These are phyloP conservation scores for Galeopsomyia nigrocyanea DNA, from an alignment of 2,888 invertebrate species.

Conservation along the genomic window DNA sequence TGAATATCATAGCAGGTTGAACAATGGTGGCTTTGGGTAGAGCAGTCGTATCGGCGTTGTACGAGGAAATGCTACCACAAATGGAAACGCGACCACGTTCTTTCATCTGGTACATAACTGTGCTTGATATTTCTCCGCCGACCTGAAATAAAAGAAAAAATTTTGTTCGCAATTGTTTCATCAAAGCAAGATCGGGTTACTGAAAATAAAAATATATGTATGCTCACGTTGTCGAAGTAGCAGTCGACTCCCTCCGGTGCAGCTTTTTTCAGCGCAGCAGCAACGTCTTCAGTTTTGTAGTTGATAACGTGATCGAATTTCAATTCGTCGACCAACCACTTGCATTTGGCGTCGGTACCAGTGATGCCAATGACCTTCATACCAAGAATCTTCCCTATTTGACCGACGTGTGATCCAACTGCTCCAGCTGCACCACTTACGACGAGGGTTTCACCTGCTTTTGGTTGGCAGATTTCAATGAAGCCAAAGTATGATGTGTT, in stretches of 20 bases:
- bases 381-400: conserved; percentile 80
- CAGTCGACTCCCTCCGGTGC: conserved; percentile 82
- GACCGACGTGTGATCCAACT: conserved; percentile 83
- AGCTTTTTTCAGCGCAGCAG: conserved; percentile 71
- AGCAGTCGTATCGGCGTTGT: conserved; percentile 71
- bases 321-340: conserved; percentile 76
- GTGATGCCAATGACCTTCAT: conserved; percentile 80
- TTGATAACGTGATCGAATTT: conserved; percentile 80
- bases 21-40: conserved; percentile 71
- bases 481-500: conserved; percentile 84
- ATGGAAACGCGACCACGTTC: conserved; percentile 74
- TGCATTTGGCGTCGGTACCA: conserved; percentile 79
- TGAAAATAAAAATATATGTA: neutral
- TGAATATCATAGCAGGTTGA: conserved; percentile 72
- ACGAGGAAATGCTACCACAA: conserved; percentile 77
- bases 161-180: neutral
- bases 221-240: conserved; percentile 82
- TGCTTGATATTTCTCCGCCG: conserved; percentile 76
- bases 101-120: conserved; percentile 76
- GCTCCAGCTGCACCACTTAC: conserved; percentile 84
- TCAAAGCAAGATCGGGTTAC: neutral
- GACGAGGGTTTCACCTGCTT: conserved; percentile 80
- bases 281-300: conserved; percentile 76
- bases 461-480: conserved; percentile 78
- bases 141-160: conserved; percentile 69